Percentiles rank a stretch among this genome's conserved stretches.
Conservation (phyloP, 2,888 invertebrate species). For the Smittia aterrima region DNA sequence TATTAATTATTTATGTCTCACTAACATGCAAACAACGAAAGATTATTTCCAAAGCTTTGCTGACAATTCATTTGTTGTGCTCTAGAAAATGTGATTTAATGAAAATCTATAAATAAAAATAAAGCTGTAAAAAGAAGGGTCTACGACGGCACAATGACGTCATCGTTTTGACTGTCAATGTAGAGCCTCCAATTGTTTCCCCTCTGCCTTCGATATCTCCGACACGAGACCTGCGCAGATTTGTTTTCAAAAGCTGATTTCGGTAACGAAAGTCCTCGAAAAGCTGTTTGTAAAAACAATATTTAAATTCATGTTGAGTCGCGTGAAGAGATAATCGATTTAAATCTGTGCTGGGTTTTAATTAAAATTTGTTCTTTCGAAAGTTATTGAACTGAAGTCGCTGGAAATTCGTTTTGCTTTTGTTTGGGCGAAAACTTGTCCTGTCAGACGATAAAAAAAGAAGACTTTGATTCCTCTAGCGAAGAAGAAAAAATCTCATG, state of each 20-base stretch:
- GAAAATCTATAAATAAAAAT: slow-evolving; percentile 18
- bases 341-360: neutral
- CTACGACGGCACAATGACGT: neutral
- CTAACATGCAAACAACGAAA: neutral
- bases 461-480: neutral
- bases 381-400: neutral
- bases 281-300: neutral
- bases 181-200: neutral
- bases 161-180: slow-evolving; percentile 14
- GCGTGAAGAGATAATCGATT: slow-evolving; percentile 15
- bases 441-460: slow-evolving; percentile 19
- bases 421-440: neutral
- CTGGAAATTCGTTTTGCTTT: neutral
- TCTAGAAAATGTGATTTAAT: neutral
- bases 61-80: neutral
- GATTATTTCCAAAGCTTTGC: neutral
- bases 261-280: slow-evolving; percentile 1
- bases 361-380: neutral
- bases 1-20: no score
- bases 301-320: slow-evolving; percentile 37
- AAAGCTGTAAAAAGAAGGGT: neutral
- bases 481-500: slow-evolving; percentile 37
- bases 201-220: neutral
- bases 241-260: neutral
- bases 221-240: neutral